Evolutionary conservation across 2,888 invertebrate genomes (phyloP), one percentile per base, ranked within the genome.

Genomic region (Phortica okadai): DNA sequence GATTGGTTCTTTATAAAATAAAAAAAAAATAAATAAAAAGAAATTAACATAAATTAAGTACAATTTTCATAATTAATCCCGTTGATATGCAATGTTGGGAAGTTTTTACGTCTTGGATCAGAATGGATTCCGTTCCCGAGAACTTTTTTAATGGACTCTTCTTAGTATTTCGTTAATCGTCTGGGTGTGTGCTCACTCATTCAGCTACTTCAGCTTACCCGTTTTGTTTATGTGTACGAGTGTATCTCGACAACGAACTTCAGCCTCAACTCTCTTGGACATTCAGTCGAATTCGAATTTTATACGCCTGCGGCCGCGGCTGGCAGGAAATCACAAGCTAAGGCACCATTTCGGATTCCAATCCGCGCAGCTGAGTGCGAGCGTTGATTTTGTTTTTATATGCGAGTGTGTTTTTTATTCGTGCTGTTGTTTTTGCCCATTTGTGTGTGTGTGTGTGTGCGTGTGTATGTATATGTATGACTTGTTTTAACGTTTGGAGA

Each of bases 311-410:
- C 58, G 42, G 72, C 72, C 44, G 75, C 54, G 16, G 75, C 25
- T 42, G 56, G 58, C 33, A 75, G 77, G 77, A 82, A 85, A 83
- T 85, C 84, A 83, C 84, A 84, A 87, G 73, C 79, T 75, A 76
- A 56, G 10, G 10, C 2, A 50, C 70, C 70, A 70, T 70, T 70
- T 21, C 70, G 44, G 70, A 70, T 54, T 16, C 54, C 1, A 45
- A 70, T 42, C 33, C 25, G 70, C 50, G 11, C 70, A 16, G 21
- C 59, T 44, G 82, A 81, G 84, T 87, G 86, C 78, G 80, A 79
- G 85, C 87, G 85, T 83, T 87, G 88, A 87, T 86, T 87, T 85
- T 78, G 83, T 80, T 80, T 83, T 84, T 80, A 44, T 42, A 64
- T 64, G 33, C 33, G 21, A 21, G 62, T 25, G 33, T 64, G 45